Evolutionary conservation across 2,113 vertebrate species (phyloP).

Genomic region (Hypocryptadius cinnamomeus): DNA sequence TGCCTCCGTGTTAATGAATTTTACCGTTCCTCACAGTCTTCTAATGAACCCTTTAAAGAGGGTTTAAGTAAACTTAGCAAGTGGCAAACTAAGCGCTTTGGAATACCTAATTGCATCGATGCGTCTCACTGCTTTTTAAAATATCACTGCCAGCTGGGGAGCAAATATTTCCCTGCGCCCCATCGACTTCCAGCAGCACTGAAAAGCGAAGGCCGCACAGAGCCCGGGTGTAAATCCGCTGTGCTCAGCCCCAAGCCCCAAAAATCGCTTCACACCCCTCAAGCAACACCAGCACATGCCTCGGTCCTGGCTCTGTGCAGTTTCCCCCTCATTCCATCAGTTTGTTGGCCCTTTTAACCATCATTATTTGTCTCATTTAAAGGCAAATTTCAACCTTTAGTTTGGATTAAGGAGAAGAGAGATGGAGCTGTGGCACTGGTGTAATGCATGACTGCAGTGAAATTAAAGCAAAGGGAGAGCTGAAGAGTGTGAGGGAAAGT

Average conservation of each 20-base stretch:
- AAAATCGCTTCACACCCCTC: background rate
- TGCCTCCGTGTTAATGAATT: conserved; percentile 79
- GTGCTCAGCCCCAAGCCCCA: background rate
- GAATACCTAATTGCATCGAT: conserved; percentile 31
- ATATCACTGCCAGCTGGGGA: background rate
- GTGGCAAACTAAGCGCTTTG: conserved; percentile 50
- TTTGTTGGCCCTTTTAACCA: background rate
- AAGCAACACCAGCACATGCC: background rate
- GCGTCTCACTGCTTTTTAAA: background rate
- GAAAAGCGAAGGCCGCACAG: background rate
- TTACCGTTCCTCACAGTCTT: conserved; percentile 68
- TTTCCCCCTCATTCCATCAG: background rate
- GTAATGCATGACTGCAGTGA: conserved; percentile 32
- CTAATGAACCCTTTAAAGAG: conserved; percentile 75
- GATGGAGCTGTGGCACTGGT: conserved; percentile 19
- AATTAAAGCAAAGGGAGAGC: conserved; percentile 21
- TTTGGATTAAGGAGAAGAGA: background rate
- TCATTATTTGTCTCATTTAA: background rate
- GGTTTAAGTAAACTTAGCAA: conserved; percentile 74
- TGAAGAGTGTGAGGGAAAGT: background rate
- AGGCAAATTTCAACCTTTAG: conserved; percentile 12
- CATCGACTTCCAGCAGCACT: background rate
- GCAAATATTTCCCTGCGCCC: background rate
- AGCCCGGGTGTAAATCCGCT: background rate
- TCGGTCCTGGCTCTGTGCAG: background rate